phyloP scores from a whole-genome alignment of 2,888 invertebrate genomes.

The Elgonia sp. region DNA sequence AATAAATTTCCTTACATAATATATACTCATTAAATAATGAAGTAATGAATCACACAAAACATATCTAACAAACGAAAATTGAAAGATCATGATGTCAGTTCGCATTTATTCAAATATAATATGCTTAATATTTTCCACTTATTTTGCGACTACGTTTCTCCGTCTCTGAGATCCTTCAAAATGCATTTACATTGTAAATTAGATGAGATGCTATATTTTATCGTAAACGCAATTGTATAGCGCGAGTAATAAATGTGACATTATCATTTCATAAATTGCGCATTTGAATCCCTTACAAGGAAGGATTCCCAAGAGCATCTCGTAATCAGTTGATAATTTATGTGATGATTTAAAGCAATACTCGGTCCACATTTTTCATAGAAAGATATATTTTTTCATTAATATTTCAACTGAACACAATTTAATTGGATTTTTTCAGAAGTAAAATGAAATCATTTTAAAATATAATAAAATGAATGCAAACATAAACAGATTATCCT shows the following conservation, averaged over 20 bases:
- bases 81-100: slow-evolving; percentile 12
- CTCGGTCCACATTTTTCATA: not conserved
- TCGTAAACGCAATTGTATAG: slow-evolving; percentile 51
- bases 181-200: slow-evolving; percentile 56
- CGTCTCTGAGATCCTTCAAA: slow-evolving; percentile 37
- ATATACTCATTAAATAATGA: not conserved
- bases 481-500: too few relatives aligned
- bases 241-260: slow-evolving; percentile 61
- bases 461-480: too few relatives aligned
- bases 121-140: slow-evolving; percentile 14
- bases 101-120: slow-evolving; percentile 30
- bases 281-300: slow-evolving; percentile 43
- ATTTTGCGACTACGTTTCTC: slow-evolving; percentile 28
- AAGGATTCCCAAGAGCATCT: slow-evolving; percentile 48
- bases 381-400: not conserved
- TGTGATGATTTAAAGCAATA: slow-evolving; percentile 44
- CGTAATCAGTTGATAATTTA: slow-evolving; percentile 59
- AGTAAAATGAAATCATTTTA: too few relatives aligned
- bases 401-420: too few relatives aligned
- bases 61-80: not conserved
- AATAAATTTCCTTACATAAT: too few relatives aligned
- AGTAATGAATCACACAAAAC: not conserved
- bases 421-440: too few relatives aligned
- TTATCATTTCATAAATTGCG: slow-evolving; percentile 67
- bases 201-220: slow-evolving; percentile 49